A percentile compares a stretch with the other conserved stretches of the same genome.
Evolutionary conservation across 2,113 vertebrate species (phyloP).

Genomic region (Neopipo cinnamomea): DNA sequence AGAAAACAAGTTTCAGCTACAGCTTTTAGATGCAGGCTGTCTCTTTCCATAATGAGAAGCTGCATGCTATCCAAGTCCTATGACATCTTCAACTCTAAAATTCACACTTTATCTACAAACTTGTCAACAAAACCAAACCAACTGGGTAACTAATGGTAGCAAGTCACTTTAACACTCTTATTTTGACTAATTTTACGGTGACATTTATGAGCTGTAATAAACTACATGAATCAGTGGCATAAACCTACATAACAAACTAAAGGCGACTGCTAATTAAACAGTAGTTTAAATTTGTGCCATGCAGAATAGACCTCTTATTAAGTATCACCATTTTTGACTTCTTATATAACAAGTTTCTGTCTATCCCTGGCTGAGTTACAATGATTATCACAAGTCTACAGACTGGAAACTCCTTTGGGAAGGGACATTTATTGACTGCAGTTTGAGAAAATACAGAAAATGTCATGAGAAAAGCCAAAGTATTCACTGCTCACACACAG

Average conservation of each 20-base stretch:
- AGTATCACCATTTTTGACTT: background rate
- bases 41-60: background rate
- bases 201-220: conserved; percentile 31
- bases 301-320: background rate
- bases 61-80: background rate
- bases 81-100: background rate
- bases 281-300: background rate
- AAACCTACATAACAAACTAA: background rate
- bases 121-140: conserved; percentile 1
- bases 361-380: background rate
- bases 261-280: conserved; percentile 4
- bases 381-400: background rate
- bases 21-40: background rate
- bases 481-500: background rate
- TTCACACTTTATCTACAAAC: background rate
- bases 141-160: background rate
- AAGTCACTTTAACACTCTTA: background rate
- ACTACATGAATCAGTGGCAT: background rate
- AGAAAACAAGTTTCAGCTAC: background rate
- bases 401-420: background rate
- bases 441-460: background rate
- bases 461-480: background rate
- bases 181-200: background rate
- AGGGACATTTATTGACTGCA: background rate
- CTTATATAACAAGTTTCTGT: background rate